Conservation (phyloP, 1,140 invertebrate genomes). For the Achatina immaculata region DNA sequence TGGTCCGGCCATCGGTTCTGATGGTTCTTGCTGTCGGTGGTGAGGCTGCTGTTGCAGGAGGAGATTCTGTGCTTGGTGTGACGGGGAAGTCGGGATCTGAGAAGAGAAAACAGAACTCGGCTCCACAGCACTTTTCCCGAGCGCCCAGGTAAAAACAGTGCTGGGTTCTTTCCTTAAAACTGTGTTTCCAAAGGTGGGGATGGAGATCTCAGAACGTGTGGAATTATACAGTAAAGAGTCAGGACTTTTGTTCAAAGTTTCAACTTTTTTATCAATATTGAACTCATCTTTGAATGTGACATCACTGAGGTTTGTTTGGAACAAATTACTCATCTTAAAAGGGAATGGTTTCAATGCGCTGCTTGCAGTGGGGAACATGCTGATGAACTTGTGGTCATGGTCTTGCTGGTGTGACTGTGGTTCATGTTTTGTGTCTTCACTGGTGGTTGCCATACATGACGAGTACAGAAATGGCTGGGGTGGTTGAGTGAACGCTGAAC, state of each 20-base stretch:
- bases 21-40: background rate
- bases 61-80: conserved; percentile 19
- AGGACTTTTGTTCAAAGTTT: background rate
- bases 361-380: background rate
- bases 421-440: background rate
- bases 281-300: background rate
- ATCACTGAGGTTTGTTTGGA: background rate
- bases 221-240: conserved; percentile 14
- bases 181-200: conserved; percentile 1
- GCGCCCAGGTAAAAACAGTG: background rate
- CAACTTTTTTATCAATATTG: background rate
- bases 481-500: background rate
- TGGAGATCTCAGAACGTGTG: background rate
- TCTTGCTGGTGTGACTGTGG: background rate
- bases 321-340: background rate
- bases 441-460: background rate
- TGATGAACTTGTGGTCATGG: background rate
- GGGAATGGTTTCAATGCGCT: background rate
- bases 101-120: conserved; percentile 11
- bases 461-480: conserved; percentile 13
- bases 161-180: background rate
- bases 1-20: conserved; percentile 11
- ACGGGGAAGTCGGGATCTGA: conserved; percentile 18
- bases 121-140: background rate
- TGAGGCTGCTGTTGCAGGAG: background rate